Percentiles rank a stretch among this genome's conserved stretches.
phyloP scores from a whole-genome alignment of 1,140 invertebrate genomes.

The Penaeus indicus region DNA sequence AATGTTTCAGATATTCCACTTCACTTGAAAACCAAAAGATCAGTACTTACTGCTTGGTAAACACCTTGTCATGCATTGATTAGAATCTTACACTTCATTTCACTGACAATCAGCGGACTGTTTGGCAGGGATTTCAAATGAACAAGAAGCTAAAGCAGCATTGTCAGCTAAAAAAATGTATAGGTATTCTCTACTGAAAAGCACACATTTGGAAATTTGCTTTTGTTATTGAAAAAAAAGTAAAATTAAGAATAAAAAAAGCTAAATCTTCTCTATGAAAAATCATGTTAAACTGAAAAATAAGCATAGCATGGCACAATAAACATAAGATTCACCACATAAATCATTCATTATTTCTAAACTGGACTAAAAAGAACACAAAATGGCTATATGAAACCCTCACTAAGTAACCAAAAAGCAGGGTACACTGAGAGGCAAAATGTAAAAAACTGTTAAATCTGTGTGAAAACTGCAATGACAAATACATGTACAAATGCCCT shows the following conservation, averaged over 20 bases:
- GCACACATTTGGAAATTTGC: too few relatives aligned
- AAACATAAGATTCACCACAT: too few relatives aligned
- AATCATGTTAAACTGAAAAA: too few relatives aligned
- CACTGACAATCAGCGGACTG: constrained; percentile 18
- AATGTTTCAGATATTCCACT: constrained; percentile 53
- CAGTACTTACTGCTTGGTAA: constrained; percentile 26
- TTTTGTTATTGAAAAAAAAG: background rate
- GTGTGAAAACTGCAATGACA: too few relatives aligned
- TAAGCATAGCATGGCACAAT: too few relatives aligned
- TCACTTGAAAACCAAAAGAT: constrained; percentile 3
- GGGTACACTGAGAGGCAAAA: too few relatives aligned
- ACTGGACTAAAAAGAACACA: too few relatives aligned
- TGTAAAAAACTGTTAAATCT: too few relatives aligned
- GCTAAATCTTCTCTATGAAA: background rate
- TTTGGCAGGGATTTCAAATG: constrained; percentile 28
- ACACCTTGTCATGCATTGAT: constrained; percentile 26
- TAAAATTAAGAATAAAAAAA: background rate
- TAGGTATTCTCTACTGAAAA: background rate
- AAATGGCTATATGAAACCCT: too few relatives aligned
- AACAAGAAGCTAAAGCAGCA: constrained; percentile 28
- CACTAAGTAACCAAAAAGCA: too few relatives aligned
- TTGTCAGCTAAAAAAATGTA: constrained; percentile 29
- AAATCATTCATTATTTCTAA: too few relatives aligned
- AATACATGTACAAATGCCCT: too few relatives aligned
- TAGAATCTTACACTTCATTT: constrained; percentile 1